phyloP scores from a whole-genome alignment of 2,113 vertebrate species.

The Semnornis frantzii region DNA sequence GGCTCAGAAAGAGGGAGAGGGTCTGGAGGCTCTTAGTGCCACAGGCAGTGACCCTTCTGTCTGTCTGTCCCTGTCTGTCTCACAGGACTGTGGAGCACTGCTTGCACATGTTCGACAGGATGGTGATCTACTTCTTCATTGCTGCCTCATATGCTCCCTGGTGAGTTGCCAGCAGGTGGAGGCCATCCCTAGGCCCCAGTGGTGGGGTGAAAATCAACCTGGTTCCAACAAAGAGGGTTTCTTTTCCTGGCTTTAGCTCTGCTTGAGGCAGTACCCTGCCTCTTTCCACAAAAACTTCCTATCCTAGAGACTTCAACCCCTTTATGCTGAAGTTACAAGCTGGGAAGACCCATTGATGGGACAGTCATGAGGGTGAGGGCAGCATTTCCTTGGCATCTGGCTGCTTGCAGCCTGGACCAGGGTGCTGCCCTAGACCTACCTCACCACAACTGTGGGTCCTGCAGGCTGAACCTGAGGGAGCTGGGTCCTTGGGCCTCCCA shows the following conservation, averaged over 20 bases:
- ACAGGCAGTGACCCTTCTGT: background rate
- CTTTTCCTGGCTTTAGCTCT: background rate
- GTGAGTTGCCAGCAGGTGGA: slow-evolving; percentile 73
- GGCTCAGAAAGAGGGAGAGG: fast-evolving
- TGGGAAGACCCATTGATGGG: background rate
- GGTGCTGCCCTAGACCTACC: background rate
- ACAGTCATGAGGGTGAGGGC: background rate
- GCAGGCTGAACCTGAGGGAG: slow-evolving; percentile 89
- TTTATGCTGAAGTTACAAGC: background rate
- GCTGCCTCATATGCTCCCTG: slow-evolving; percentile 91
- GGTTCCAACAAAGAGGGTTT: background rate
- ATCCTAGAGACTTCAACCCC: background rate
- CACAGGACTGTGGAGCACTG: slow-evolving; percentile 87
- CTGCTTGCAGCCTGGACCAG: fast-evolving
- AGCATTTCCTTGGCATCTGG: background rate
- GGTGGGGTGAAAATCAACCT: background rate
- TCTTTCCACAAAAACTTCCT: background rate
- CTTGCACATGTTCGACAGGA: slow-evolving; percentile 93
- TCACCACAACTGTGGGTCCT: background rate
- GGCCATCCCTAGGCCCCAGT: background rate
- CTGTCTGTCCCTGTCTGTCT: background rate
- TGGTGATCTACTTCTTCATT: slow-evolving; percentile 97
- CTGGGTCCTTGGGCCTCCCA: slow-evolving; percentile 90
- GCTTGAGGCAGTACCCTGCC: background rate
- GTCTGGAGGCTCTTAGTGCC: fast-evolving